These are phyloP conservation scores for Holothuria leucospilota DNA, from an alignment of 53 echinoderm and acorn worm species.

Conservation along the genomic window DNA sequence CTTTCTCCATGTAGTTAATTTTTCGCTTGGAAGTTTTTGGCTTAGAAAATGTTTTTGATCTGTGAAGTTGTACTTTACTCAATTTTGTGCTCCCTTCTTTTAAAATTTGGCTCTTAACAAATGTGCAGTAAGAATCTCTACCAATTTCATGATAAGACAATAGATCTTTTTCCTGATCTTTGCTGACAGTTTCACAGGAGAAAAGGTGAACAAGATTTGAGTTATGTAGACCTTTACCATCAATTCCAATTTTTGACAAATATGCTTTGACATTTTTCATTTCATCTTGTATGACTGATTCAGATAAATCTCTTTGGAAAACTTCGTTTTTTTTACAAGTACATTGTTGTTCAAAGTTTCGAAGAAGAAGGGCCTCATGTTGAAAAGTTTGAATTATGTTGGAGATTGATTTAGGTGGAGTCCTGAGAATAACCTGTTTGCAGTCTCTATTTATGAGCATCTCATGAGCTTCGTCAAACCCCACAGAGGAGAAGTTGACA, in stretches of 20 bases:
- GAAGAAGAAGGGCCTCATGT: conserved; percentile 51
- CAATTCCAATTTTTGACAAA: not conserved
- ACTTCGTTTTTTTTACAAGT: not conserved
- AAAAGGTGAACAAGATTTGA: conserved; percentile 47
- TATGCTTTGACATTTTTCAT: conserved; percentile 57
- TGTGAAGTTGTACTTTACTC: conserved; percentile 51
- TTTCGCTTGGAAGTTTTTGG: conserved; percentile 55
- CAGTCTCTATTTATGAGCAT: conserved; percentile 75
- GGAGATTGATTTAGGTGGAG: conserved; percentile 55
- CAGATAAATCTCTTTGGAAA: conserved; percentile 53
- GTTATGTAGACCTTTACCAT: not conserved
- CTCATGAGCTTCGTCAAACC: conserved; percentile 70
- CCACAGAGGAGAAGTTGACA: conserved; percentile 61
- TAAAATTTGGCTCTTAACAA: conserved; percentile 51
- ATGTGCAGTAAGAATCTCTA: conserved; percentile 46
- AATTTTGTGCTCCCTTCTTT: conserved; percentile 51
- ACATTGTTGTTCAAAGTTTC: conserved; percentile 48
- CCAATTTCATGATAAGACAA: conserved; percentile 56
- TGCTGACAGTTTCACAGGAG: conserved; percentile 40
- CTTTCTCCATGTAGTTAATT: conserved; percentile 70
- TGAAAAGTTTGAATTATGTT: conserved; percentile 47
- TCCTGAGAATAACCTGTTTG: conserved; percentile 46
- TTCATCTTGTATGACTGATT: conserved; percentile 62
- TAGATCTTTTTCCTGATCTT: conserved; percentile 41
- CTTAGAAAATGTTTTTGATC: conserved; percentile 66